phyloP scores from a whole-genome alignment of 2,888 invertebrate species.

The Cataglyphis rosenhaueri region DNA sequence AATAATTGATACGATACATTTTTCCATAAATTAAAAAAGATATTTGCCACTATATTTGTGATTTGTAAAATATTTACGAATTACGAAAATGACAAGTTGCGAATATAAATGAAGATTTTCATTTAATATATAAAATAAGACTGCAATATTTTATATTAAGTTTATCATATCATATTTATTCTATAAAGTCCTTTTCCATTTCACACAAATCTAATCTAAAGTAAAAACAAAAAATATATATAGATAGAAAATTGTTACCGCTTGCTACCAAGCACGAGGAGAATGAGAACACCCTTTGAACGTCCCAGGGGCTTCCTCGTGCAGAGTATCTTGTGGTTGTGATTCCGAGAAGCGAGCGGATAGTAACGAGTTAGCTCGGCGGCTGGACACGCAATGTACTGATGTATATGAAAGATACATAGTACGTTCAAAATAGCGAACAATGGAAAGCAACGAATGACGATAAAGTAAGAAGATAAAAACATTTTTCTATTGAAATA shows the following conservation, averaged over 20 bases:
- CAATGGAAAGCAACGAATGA: not conserved
- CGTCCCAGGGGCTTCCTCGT: constrained; percentile 67
- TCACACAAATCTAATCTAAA: not conserved
- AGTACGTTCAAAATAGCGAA: not conserved
- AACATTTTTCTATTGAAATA: not conserved
- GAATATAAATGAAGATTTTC: no score
- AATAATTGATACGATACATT: no score
- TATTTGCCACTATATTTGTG: no score
- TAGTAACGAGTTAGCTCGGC: constrained; percentile 69
- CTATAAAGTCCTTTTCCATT: not conserved
- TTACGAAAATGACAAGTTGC: no score
- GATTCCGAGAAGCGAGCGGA: constrained; percentile 80
- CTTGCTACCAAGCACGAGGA: constrained; percentile 30
- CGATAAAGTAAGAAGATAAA: not conserved
- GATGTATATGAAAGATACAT: not conserved
- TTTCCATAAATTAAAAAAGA: no score
- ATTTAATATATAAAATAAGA: no score
- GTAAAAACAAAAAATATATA: not conserved
- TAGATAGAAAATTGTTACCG: not conserved
- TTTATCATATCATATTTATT: not conserved
- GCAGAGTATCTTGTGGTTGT: constrained; percentile 65
- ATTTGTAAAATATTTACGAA: no score
- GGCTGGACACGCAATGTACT: constrained; percentile 53
- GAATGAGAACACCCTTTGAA: constrained; percentile 61
- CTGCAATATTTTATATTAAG: not conserved